phyloP scores from a whole-genome alignment of 92 coral and sea anemone species.

The Hydrozoanthus gracilis region DNA sequence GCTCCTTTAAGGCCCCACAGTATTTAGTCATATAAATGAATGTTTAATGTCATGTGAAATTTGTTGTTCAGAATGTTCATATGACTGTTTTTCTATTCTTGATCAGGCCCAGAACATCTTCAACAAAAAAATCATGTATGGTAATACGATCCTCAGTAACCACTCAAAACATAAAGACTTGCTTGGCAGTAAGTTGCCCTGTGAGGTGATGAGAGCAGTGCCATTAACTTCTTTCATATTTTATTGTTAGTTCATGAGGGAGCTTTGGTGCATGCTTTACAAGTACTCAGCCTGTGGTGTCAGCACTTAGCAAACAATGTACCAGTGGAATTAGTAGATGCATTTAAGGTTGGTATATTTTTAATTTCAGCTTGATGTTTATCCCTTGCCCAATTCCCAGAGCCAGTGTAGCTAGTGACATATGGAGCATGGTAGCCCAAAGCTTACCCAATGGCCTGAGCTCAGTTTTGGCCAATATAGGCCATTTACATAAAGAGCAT shows the following conservation, averaged over 20 bases:
- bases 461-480: too few species aligned
- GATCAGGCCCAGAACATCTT: too few species aligned
- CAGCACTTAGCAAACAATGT: conserved; percentile 71
- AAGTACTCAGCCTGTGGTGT: conserved; percentile 87
- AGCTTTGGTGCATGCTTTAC: conserved; percentile 79
- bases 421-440: too few species aligned
- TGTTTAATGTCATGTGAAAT: too few species aligned
- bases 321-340: conserved; percentile 75
- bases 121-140: not conserved
- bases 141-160: not conserved
- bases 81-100: too few species aligned
- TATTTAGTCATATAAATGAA: too few species aligned
- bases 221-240: not conserved
- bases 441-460: too few species aligned
- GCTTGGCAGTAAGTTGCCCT: not conserved
- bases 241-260: conserved; percentile 78
- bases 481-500: too few species aligned
- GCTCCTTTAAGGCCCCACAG: too few species aligned
- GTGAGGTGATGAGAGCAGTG: not conserved
- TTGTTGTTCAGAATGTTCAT: too few species aligned
- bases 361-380: not conserved
- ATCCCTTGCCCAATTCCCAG: too few species aligned
- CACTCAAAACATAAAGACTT: not conserved
- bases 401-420: too few species aligned
- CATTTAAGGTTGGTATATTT: conserved; percentile 75